These are phyloP conservation scores for Syngnathoides biaculeatus DNA, from an alignment of 2,113 vertebrate genomes.

Conservation along the genomic window DNA sequence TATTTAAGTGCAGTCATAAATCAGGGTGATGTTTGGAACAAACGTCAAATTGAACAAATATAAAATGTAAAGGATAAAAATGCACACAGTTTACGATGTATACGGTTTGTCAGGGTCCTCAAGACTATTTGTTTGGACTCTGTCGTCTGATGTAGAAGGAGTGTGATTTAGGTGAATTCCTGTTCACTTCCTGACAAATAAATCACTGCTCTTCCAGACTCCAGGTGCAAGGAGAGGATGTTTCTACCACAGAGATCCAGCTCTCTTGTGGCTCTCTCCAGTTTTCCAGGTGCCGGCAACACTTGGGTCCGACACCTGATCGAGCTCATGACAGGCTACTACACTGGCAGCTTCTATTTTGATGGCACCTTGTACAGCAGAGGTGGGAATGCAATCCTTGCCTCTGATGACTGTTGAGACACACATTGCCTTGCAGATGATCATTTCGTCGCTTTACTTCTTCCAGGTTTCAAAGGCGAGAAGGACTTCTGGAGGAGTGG, in stretches of 20 bases:
- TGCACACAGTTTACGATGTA: no score
- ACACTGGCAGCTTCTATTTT: conserved; percentile 96
- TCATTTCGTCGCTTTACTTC: conserved; percentile 14
- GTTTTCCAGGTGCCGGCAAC: conserved; percentile 94
- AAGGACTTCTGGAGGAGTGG: conserved; percentile 97
- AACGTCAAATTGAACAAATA: no score
- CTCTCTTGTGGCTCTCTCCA: conserved; percentile 86
- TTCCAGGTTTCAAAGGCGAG: conserved; percentile 93
- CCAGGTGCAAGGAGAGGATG: conserved; percentile 86
- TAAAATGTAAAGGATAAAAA: no score
- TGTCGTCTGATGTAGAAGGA: no score
- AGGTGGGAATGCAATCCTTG: conserved; percentile 68
- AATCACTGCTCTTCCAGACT: conserved; percentile 73
- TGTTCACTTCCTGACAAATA: background rate
- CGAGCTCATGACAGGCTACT: conserved; percentile 90
- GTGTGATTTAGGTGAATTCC: no score
- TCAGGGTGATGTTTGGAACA: no score
- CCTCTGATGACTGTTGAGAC: background rate
- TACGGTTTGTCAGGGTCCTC: no score
- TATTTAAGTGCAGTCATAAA: no score
- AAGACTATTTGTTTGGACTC: no score
- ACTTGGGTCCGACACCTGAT: conserved; percentile 95
- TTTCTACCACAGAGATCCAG: conserved; percentile 86
- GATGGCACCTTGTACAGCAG: conserved; percentile 93
- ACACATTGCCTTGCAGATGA: conserved; percentile 6